phyloP scores from a whole-genome alignment of 1,140 invertebrate species.

The Mactra quadrangularis region DNA sequence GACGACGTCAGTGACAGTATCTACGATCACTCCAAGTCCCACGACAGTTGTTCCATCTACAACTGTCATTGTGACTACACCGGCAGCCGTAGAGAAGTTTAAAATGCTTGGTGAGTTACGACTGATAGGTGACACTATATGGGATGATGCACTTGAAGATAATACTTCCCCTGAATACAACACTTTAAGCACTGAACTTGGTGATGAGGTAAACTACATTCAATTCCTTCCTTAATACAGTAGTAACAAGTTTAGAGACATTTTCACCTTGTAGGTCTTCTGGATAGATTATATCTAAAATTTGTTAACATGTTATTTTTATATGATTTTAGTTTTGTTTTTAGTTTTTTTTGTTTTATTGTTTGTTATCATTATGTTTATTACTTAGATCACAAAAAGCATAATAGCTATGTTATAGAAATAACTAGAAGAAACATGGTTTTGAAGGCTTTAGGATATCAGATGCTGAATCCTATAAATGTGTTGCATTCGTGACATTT shows the following conservation, averaged over 20 bases:
- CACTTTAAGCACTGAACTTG: not conserved
- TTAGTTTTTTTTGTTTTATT: not conserved
- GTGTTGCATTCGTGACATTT: too few species aligned
- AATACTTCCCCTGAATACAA: not conserved
- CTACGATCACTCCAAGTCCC: not conserved
- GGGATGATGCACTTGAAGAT: not conserved
- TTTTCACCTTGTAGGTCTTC: not conserved
- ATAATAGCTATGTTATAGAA: not conserved
- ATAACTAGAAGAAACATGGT: too few species aligned
- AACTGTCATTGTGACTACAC: constrained; percentile 1
- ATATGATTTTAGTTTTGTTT: not conserved
- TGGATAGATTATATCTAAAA: not conserved
- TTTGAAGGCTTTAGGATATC: too few species aligned
- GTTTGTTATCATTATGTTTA: not conserved
- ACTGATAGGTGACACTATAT: not conserved
- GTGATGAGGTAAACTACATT: constrained; percentile 5
- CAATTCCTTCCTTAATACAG: not conserved
- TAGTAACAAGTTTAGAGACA: not conserved
- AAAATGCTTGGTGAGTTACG: constrained; percentile 2
- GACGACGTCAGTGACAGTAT: not conserved
- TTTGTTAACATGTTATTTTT: not conserved
- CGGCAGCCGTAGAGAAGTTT: not conserved
- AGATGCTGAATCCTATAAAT: too few species aligned
- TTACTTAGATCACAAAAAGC: not conserved
- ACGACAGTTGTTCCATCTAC: constrained; percentile 1